These are phyloP conservation scores for Sterrhoptilus dennistouni DNA, from an alignment of 2,113 vertebrate species.

Conservation along the genomic window DNA sequence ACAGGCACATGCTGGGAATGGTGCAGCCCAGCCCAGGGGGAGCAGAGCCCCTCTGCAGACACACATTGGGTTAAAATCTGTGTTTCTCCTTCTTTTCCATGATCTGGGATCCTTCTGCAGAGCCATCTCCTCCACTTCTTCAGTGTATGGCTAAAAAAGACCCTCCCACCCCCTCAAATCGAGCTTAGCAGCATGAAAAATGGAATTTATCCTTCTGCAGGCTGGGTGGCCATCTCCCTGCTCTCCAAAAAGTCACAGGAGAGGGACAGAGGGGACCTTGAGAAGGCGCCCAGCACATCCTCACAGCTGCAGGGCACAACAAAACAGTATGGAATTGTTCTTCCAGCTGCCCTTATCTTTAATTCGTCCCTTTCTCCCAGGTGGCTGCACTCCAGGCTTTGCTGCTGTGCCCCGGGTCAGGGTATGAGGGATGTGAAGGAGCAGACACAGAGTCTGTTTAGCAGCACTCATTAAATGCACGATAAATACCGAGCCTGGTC, in stretches of 20 bases:
- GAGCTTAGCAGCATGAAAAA: neutral
- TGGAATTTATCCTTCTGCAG: neutral
- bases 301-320: neutral
- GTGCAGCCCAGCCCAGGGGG: neutral
- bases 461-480: neutral
- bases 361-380: neutral
- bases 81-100: neutral
- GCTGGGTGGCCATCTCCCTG: neutral
- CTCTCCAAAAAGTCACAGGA: neutral
- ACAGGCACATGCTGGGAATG: neutral
- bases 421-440: neutral
- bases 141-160: neutral
- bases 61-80: rapidly evolving
- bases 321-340: neutral
- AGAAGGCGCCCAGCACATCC: rapidly evolving
- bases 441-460: neutral
- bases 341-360: neutral
- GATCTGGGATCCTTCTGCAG: neutral
- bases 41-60: neutral
- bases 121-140: neutral
- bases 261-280: neutral
- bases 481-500: neutral
- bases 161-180: neutral
- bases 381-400: neutral
- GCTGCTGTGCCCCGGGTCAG: neutral